A percentile compares a stretch with the other conserved stretches of the same genome.
These are phyloP conservation scores for Dendrolimus kikuchii DNA, from an alignment of 1,140 invertebrate genomes.

Conservation along the genomic window DNA sequence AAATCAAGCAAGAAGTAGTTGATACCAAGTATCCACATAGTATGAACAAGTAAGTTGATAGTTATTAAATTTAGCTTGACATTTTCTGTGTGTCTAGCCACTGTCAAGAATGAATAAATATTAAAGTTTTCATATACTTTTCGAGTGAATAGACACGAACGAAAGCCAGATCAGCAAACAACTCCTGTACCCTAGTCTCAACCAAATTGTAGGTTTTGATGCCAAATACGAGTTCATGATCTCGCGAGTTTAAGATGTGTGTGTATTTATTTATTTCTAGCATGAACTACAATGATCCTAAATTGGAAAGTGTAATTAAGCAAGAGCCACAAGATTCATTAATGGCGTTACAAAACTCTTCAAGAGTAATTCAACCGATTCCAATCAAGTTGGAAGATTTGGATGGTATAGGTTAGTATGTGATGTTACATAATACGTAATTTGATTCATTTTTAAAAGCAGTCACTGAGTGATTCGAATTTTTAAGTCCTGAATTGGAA, in stretches of 20 bases:
- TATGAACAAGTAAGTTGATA: constrained; percentile 27
- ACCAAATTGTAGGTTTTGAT: too few relatives aligned
- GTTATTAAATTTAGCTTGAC: neutral
- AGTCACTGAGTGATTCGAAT: too few relatives aligned
- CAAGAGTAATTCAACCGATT: constrained; percentile 46
- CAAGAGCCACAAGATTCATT: constrained; percentile 47
- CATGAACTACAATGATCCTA: constrained; percentile 24
- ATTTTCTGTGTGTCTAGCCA: too few relatives aligned
- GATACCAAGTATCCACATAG: constrained; percentile 38
- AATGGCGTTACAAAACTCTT: constrained; percentile 27
- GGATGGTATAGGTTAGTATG: constrained; percentile 58
- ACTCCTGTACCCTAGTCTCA: too few relatives aligned
- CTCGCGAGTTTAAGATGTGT: too few relatives aligned
- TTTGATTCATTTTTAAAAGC: too few relatives aligned
- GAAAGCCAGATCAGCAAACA: too few relatives aligned
- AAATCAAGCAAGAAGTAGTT: constrained; percentile 50
- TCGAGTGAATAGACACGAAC: too few relatives aligned
- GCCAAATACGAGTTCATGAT: too few relatives aligned
- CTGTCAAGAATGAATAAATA: too few relatives aligned
- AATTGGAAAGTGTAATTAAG: constrained; percentile 46
- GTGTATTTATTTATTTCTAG: neutral
- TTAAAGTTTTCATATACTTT: too few relatives aligned
- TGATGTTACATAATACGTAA: neutral
- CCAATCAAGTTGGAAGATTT: constrained; percentile 63
- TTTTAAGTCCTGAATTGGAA: too few relatives aligned